These are phyloP conservation scores for Cetoscarus ocellatus DNA, from an alignment of 2,797 vertebrate genomes.

Conservation along the genomic window DNA sequence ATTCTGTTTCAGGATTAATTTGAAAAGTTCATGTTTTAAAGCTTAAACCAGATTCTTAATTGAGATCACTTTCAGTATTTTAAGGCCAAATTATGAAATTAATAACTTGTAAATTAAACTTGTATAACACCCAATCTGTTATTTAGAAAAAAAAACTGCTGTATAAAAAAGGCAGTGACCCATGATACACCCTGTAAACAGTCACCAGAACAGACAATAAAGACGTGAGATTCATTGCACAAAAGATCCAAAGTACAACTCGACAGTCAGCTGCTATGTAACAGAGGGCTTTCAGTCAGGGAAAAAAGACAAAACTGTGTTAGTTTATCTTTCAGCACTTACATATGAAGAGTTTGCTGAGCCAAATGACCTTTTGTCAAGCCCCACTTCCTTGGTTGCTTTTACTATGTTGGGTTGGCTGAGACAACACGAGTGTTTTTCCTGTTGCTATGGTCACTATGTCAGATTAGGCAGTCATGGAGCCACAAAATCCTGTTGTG, in stretches of 20 bases:
- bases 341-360: no score
- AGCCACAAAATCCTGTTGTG: no score
- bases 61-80: neutral
- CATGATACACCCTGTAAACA: neutral
- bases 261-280: constrained; percentile 12
- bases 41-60: neutral
- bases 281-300: constrained; percentile 15
- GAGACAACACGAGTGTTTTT: no score
- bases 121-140: neutral
- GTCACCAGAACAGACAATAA: constrained; percentile 4
- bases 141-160: neutral
- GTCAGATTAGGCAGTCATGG: no score
- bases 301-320: neutral
- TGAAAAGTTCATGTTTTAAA: neutral
- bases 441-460: no score
- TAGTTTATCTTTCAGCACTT: no score
- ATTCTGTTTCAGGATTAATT: neutral
- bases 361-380: no score
- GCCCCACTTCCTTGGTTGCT: no score
- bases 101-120: neutral
- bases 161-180: constrained; percentile 20
- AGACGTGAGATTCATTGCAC: neutral
- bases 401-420: no score
- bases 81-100: neutral
- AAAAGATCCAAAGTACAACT: constrained; percentile 49